A percentile compares a stretch with the other conserved stretches of the same genome.
These are phyloP conservation scores for Gymnothorax reevesii DNA, from an alignment of 2,797 vertebrate species.

Conservation along the genomic window DNA sequence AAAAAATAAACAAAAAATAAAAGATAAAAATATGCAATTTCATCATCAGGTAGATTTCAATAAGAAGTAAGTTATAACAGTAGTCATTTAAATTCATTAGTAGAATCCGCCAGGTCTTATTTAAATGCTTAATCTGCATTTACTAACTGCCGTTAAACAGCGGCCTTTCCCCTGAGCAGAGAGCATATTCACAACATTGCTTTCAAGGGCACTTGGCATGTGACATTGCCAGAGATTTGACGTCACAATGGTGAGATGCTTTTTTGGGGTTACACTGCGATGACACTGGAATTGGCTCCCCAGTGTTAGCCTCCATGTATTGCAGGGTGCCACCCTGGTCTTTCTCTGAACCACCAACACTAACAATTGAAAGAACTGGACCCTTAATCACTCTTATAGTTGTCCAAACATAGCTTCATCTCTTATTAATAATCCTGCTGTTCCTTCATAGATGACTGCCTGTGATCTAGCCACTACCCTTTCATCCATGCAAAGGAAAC, in stretches of 20 bases:
- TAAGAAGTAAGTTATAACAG: background rate
- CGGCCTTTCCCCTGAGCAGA: background rate
- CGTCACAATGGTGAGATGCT: background rate
- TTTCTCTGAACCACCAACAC: background rate
- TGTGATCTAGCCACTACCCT: background rate
- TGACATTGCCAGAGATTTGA: background rate
- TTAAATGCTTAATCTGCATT: background rate
- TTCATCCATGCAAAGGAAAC: background rate
- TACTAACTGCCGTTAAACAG: background rate
- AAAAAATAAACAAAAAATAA: background rate
- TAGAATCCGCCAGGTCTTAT: background rate
- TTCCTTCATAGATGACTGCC: background rate
- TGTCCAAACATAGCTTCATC: background rate
- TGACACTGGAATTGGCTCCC: background rate
- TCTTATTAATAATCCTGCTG: background rate
- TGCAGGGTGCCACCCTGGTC: background rate
- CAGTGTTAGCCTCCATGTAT: background rate
- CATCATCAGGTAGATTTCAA: background rate
- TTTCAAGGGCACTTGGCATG: background rate
- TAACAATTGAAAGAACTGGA: background rate
- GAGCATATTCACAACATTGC: background rate
- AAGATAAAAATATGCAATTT: background rate
- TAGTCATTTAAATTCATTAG: constrained; percentile 1
- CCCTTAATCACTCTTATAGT: background rate
- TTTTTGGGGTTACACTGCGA: background rate